phyloP scores from a whole-genome alignment of 1,140 invertebrate species.

The Olivierus martensii region DNA sequence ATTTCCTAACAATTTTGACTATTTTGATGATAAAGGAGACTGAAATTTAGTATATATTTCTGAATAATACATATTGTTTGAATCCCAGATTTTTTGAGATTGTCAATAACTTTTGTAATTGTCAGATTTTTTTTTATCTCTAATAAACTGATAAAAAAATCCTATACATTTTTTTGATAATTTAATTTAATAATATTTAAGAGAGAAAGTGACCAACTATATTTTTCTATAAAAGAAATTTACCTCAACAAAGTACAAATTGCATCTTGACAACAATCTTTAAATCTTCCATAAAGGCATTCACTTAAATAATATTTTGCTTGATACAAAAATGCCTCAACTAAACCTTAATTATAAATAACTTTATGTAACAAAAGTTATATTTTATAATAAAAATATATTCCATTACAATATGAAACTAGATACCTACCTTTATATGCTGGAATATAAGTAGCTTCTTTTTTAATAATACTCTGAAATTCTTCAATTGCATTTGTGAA shows the following conservation, averaged over 20 bases:
- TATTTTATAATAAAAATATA: not conserved
- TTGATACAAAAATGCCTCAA: slow-evolving; percentile 27
- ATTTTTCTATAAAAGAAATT: slow-evolving; percentile 5
- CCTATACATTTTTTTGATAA: too few relatives aligned
- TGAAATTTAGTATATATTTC: too few relatives aligned
- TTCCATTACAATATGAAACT: not conserved
- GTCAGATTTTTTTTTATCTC: too few relatives aligned
- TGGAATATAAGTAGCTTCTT: slow-evolving; percentile 48
- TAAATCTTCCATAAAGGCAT: slow-evolving; percentile 48
- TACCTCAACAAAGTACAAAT: slow-evolving; percentile 42
- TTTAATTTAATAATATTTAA: too few relatives aligned
- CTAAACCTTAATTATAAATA: slow-evolving; percentile 37
- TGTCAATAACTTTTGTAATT: too few relatives aligned
- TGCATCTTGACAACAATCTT: slow-evolving; percentile 51
- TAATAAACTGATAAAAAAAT: too few relatives aligned
- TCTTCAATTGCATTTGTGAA: slow-evolving; percentile 52
- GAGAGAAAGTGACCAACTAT: too few relatives aligned
- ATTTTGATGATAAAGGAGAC: too few relatives aligned
- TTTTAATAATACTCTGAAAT: slow-evolving; percentile 49
- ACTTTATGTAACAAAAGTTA: not conserved
- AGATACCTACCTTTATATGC: slow-evolving; percentile 46
- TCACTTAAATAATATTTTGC: slow-evolving; percentile 23
- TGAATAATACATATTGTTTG: too few relatives aligned
- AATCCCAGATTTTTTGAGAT: too few relatives aligned
- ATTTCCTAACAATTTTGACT: too few relatives aligned